Percentiles rank a stretch among this genome's conserved stretches.
Evolutionary conservation across 2,797 vertebrate species (phyloP).

Genomic region (Enteromius trimaculatus): DNA sequence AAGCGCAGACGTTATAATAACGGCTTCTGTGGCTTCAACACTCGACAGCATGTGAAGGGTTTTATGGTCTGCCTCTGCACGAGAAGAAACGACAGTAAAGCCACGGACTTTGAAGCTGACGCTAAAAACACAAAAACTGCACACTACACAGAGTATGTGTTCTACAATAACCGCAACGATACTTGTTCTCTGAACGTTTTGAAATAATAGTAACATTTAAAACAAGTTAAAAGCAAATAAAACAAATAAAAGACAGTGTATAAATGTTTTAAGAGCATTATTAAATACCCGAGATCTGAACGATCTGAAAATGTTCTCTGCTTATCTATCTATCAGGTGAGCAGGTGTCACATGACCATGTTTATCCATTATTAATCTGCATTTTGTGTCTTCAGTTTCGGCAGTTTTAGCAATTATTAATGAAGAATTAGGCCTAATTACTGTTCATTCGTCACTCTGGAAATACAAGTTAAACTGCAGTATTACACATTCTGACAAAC

Average conservation of each 20-base stretch:
- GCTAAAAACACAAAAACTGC: background rate
- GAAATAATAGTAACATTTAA: background rate
- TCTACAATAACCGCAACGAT: background rate
- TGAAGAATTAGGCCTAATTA: background rate
- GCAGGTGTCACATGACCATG: too few species aligned
- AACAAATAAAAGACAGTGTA: too few species aligned
- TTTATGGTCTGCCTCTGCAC: background rate
- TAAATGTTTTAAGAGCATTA: too few species aligned
- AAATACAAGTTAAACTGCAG: background rate
- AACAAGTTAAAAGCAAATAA: too few species aligned
- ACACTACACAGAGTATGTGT: background rate
- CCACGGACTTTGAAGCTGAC: background rate
- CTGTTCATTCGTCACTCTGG: background rate
- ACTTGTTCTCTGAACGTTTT: background rate
- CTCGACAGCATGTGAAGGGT: background rate
- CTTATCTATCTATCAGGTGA: background rate
- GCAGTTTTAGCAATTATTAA: too few species aligned
- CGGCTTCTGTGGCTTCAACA: background rate
- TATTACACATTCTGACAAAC: background rate
- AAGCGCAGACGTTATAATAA: background rate
- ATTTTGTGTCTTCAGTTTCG: too few species aligned
- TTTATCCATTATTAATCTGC: too few species aligned
- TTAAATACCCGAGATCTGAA: too few species aligned
- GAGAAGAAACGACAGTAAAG: background rate
- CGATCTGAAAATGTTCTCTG: too few species aligned